Percentiles rank a stretch among this genome's conserved stretches.
Evolutionary conservation across 64 coral and sea anemone species (phyloP).

Genomic region (Acropora tenuis): DNA sequence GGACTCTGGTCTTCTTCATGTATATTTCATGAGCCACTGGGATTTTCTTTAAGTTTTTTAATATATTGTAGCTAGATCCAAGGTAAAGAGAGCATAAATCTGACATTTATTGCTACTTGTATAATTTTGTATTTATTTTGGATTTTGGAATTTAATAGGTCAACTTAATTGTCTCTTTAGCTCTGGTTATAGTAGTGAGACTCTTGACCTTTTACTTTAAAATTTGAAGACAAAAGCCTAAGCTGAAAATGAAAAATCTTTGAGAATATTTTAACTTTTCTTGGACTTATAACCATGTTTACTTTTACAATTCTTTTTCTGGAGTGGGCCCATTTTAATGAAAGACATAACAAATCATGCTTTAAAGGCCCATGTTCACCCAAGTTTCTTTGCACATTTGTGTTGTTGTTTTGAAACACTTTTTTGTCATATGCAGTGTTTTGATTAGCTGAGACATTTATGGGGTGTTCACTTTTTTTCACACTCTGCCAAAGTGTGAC

Average conservation of each 20-base stretch:
- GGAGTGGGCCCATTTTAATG: conserved; percentile 5
- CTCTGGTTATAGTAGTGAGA: conserved; percentile 11
- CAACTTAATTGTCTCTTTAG: conserved; percentile 21
- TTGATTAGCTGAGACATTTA: conserved; percentile 3
- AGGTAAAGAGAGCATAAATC: conserved; percentile 30
- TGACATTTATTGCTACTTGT: neutral
- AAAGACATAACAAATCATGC: conserved; percentile 26
- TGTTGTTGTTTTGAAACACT: conserved; percentile 19
- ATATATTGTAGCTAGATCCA: no score
- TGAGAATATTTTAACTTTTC: conserved; percentile 26
- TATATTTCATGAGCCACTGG: no score
- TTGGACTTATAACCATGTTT: conserved; percentile 5
- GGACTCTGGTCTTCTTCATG: no score
- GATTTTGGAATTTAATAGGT: conserved; percentile 2
- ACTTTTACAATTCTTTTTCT: conserved; percentile 24
- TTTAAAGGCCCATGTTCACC: conserved; percentile 21
- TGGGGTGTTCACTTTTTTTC: conserved; percentile 25
- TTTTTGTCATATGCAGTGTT: conserved; percentile 3
- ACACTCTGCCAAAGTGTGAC: conserved; percentile 5
- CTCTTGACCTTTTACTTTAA: conserved; percentile 23
- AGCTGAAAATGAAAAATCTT: conserved; percentile 24
- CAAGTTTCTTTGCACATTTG: conserved; percentile 8
- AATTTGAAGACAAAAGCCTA: conserved; percentile 23
- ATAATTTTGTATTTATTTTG: neutral
- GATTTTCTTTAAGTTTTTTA: no score